Evolutionary conservation across 2,888 invertebrate genomes (phyloP).

Genomic region (Leuctra nigra): DNA sequence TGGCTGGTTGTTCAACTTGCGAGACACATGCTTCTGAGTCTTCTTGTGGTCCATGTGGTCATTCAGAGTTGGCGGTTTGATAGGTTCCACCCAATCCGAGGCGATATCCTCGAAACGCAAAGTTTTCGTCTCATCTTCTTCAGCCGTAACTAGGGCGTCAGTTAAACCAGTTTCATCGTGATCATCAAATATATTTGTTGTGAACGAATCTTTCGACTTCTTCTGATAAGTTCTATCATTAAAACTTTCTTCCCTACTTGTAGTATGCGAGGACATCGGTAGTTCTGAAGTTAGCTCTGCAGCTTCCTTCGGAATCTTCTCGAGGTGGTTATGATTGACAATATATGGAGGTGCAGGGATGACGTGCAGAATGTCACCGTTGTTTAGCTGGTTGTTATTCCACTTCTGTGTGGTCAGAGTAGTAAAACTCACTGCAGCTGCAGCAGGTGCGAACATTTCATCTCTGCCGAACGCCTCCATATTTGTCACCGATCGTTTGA

Average conservation of each 20-base stretch:
- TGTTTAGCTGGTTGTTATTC: conserved; percentile 14
- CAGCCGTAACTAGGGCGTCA: not conserved
- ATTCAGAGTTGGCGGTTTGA: not conserved
- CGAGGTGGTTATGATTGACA: conserved; percentile 28
- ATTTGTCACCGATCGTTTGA: conserved; percentile 45
- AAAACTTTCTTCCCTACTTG: not conserved
- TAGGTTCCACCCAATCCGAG: not conserved
- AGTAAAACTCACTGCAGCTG: conserved; percentile 27
- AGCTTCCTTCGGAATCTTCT: conserved; percentile 23
- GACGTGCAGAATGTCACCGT: conserved; percentile 24
- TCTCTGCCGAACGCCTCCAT: conserved; percentile 14
- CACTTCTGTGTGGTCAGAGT: conserved; percentile 26
- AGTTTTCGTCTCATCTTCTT: not conserved
- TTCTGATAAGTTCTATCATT: not conserved
- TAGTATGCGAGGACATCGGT: not conserved
- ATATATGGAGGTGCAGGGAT: conserved; percentile 28
- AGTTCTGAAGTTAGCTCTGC: conserved; percentile 15
- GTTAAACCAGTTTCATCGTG: not conserved
- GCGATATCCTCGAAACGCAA: not conserved
- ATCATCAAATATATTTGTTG: not conserved
- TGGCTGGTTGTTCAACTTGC: no score
- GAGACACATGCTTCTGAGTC: not conserved
- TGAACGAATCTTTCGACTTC: not conserved
- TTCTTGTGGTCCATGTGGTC: not conserved
- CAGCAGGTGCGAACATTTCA: conserved; percentile 1